Percentiles rank a stretch among this genome's conserved stretches.
Conservation (phyloP, 1,140 invertebrate species). For the Cephus cinctus region DNA sequence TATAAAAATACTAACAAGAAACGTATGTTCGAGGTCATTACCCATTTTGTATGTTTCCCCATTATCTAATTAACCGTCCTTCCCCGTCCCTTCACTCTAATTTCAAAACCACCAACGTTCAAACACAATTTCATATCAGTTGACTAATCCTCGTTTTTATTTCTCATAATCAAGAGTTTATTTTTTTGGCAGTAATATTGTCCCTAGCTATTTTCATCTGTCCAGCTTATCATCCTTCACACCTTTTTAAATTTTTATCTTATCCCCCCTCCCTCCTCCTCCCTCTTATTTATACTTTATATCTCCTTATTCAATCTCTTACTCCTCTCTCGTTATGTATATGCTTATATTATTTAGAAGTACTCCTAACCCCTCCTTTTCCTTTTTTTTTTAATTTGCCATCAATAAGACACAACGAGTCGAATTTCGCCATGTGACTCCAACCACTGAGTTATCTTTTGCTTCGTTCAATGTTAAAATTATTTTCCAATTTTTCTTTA, state of each 20-base stretch:
- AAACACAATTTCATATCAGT: no score
- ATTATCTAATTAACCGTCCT: no score
- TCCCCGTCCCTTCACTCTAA: no score
- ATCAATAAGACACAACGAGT: no score
- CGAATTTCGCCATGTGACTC: no score
- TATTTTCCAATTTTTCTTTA: conserved; percentile 19
- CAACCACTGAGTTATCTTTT: conserved; percentile 14
- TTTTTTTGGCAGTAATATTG: conserved; percentile 59
- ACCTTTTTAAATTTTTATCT: neutral
- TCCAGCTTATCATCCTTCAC: neutral
- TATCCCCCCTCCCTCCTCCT: neutral
- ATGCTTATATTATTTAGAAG: neutral
- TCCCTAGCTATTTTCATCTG: conserved; percentile 49
- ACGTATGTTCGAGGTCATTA: conserved; percentile 26
- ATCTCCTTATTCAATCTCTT: neutral
- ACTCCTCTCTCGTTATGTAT: neutral
- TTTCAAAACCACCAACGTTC: no score
- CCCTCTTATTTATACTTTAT: conserved; percentile 33
- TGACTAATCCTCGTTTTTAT: no score
- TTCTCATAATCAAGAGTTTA: conserved; percentile 49
- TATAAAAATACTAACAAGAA: conserved; percentile 56
- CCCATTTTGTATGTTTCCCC: no score
- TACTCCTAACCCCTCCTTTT: neutral
- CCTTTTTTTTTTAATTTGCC: neutral
- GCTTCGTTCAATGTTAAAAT: no score